phyloP scores from a whole-genome alignment of 1,140 invertebrate genomes.

The Drosophila bifasciata region DNA sequence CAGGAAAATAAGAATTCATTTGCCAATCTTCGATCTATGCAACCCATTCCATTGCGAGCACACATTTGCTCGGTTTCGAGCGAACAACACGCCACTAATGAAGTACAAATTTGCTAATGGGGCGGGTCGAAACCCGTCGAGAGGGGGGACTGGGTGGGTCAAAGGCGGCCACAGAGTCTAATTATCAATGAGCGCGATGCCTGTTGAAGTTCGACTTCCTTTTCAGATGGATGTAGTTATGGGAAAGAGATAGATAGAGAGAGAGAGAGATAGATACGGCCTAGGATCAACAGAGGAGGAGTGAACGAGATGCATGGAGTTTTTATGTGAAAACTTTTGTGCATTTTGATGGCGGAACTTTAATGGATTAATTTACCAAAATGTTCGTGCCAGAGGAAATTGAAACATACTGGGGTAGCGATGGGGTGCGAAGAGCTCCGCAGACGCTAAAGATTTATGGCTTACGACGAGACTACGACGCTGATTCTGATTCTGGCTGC shows the following conservation, averaged over 20 bases:
- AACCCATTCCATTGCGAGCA: slow-evolving; percentile 7
- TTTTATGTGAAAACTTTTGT: slow-evolving; percentile 80
- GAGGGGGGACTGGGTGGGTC: neutral
- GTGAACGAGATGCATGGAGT: slow-evolving; percentile 17
- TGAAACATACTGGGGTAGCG: slow-evolving; percentile 55
- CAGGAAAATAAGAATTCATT: slow-evolving; percentile 55
- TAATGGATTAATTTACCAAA: slow-evolving; percentile 79
- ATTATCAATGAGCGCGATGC: slow-evolving; percentile 69
- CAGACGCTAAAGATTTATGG: slow-evolving; percentile 31
- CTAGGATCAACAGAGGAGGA: neutral
- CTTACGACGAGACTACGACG: slow-evolving; percentile 8
- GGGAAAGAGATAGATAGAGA: slow-evolving; percentile 10
- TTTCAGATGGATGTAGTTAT: slow-evolving; percentile 39
- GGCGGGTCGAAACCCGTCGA: slow-evolving; percentile 31
- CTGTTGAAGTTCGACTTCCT: slow-evolving; percentile 47
- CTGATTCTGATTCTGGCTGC: neutral
- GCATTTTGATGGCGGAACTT: slow-evolving; percentile 79
- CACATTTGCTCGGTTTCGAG: neutral
- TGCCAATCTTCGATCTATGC: slow-evolving; percentile 20
- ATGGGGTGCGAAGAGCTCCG: slow-evolving; percentile 28
- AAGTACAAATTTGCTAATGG: slow-evolving; percentile 78
- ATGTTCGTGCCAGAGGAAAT: slow-evolving; percentile 72
- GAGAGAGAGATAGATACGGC: slow-evolving; percentile 3
- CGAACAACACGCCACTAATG: slow-evolving; percentile 59
- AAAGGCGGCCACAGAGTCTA: slow-evolving; percentile 43